A percentile compares a stretch with the other conserved stretches of the same genome.
phyloP scores from a whole-genome alignment of 2,888 invertebrate genomes.

The Muscina levida region DNA sequence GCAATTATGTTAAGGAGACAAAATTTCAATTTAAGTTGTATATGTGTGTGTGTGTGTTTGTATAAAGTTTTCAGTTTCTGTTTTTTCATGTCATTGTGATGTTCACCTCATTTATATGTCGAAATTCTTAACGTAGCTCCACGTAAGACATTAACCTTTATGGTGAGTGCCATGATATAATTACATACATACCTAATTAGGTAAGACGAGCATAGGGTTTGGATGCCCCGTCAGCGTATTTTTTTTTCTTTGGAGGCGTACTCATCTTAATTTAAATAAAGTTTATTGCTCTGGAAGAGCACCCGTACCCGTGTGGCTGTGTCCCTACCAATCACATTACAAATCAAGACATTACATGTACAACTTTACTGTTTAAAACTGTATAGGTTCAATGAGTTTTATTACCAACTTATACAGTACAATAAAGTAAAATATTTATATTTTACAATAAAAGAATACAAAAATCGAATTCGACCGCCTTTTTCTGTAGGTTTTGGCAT shows the following conservation, averaged over 20 bases:
- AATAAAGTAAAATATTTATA: conserved; percentile 14
- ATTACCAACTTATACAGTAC: background rate
- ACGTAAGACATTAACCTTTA: background rate
- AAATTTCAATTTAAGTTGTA: too few relatives aligned
- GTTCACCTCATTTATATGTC: background rate
- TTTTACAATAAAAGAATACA: background rate
- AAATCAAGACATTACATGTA: background rate
- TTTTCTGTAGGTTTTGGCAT: background rate
- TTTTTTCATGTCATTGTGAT: background rate
- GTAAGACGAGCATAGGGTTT: background rate
- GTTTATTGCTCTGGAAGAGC: too few relatives aligned
- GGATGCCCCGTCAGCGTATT: background rate
- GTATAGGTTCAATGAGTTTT: conserved; percentile 6
- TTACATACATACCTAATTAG: conserved; percentile 1
- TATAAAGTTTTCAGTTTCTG: background rate
- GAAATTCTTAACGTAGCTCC: background rate
- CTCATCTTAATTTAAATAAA: too few relatives aligned
- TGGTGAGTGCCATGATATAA: background rate
- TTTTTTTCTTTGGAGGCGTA: background rate
- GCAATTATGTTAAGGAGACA: background rate
- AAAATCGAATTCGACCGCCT: too few relatives aligned
- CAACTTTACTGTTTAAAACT: conserved; percentile 6
- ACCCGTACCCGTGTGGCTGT: too few relatives aligned
- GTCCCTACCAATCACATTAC: too few relatives aligned
- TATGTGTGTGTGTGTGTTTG: background rate